Evolutionary conservation across 2,888 invertebrate genomes (phyloP).

Genomic region (Brenthis ino): DNA sequence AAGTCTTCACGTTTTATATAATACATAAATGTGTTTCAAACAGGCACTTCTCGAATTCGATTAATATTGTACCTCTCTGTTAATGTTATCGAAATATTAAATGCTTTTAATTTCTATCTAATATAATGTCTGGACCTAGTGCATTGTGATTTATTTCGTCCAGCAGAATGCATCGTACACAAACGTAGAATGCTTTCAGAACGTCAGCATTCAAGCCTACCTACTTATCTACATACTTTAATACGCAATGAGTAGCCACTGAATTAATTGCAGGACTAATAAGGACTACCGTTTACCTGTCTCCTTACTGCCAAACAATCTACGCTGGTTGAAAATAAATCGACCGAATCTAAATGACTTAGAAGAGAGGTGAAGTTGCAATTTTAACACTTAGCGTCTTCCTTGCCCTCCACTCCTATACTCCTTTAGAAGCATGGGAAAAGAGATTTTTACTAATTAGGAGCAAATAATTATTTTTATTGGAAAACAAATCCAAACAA

Average conservation of each 20-base stretch:
- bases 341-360: constrained; percentile 48
- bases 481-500: constrained; percentile 25
- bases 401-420: constrained; percentile 46
- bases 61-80: too few relatives aligned
- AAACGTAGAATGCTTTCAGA: not conserved
- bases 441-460: constrained; percentile 39
- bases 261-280: constrained; percentile 69
- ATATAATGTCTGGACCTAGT: not conserved
- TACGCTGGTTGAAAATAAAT: constrained; percentile 68
- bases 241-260: constrained; percentile 41
- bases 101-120: too few relatives aligned
- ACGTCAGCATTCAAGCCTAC: not conserved
- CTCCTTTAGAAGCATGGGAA: constrained; percentile 47
- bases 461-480: too few relatives aligned
- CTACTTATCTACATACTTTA: not conserved
- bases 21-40: too few relatives aligned
- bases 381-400: constrained; percentile 53
- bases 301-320: constrained; percentile 71
- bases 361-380: constrained; percentile 62
- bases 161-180: not conserved
- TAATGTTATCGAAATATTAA: too few relatives aligned
- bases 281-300: constrained; percentile 72
- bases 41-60: too few relatives aligned
- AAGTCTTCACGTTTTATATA: too few relatives aligned
- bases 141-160: constrained; percentile 5